These are phyloP conservation scores for Orestias chungarensis DNA, from an alignment of 2,797 vertebrate species.

Conservation along the genomic window DNA sequence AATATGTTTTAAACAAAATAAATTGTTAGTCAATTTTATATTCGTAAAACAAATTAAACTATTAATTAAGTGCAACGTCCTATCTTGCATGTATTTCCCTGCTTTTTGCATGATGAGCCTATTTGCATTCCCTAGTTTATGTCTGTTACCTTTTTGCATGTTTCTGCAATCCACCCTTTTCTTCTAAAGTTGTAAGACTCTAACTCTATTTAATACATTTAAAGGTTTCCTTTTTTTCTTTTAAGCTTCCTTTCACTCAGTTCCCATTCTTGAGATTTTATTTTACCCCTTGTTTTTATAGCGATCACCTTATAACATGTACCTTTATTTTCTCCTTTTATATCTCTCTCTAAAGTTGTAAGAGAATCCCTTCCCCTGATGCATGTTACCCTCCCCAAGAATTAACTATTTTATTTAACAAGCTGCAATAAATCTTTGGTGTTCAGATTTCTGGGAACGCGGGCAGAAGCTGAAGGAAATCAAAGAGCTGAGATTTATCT, in stretches of 20 bases:
- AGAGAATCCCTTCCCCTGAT: slow-evolving; percentile 11
- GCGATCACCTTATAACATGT: neutral
- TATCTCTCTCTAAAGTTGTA: slow-evolving; percentile 37
- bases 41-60: slow-evolving; percentile 15
- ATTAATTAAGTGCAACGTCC: neutral
- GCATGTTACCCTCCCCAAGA: slow-evolving; percentile 6
- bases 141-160: neutral
- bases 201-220: neutral
- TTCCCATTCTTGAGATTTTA: neutral
- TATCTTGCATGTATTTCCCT: neutral
- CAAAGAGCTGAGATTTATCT: slow-evolving; percentile 36
- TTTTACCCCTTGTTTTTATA: slow-evolving; percentile 10
- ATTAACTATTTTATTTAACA: slow-evolving; percentile 24
- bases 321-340: slow-evolving; percentile 8
- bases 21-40: neutral
- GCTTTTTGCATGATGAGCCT: neutral
- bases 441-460: too few species aligned
- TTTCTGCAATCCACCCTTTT: neutral
- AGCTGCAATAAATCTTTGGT: slow-evolving; percentile 35
- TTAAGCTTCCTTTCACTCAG: neutral
- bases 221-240: neutral
- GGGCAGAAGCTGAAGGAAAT: slow-evolving; percentile 16
- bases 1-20: neutral
- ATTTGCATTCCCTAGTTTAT: neutral
- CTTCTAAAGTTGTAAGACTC: neutral